Percentiles rank a stretch among this genome's conserved stretches.
Conservation (phyloP, 2,888 invertebrate genomes). For the Volucella bombylans region DNA sequence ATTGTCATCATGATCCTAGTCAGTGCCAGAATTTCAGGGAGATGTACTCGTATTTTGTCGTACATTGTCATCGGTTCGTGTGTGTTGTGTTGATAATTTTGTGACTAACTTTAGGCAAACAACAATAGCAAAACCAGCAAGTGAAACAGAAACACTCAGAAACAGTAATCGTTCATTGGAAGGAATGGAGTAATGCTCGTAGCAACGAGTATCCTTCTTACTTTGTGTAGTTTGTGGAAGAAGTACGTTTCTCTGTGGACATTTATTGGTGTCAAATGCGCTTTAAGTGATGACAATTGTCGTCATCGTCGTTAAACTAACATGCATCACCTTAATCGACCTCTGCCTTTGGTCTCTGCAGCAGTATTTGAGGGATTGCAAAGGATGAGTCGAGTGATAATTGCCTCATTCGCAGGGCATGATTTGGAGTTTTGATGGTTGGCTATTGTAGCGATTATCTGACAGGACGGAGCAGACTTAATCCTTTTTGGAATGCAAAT, state of each 20-base stretch:
- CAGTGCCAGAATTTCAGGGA: constrained; percentile 14
- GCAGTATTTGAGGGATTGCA: constrained; percentile 10
- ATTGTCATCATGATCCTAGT: constrained; percentile 50
- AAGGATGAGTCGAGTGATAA: constrained; percentile 60
- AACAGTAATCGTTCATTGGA: neutral
- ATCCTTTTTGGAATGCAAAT: neutral
- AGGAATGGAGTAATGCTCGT: constrained; percentile 30
- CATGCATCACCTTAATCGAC: constrained; percentile 49
- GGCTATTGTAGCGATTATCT: constrained; percentile 24
- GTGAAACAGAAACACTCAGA: constrained; percentile 14
- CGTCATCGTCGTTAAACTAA: constrained; percentile 33
- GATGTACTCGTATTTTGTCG: neutral
- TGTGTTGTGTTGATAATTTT: constrained; percentile 75
- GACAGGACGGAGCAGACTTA: neutral
- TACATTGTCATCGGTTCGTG: constrained; percentile 25
- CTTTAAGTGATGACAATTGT: constrained; percentile 71
- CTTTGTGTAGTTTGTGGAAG: constrained; percentile 37
- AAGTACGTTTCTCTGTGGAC: constrained; percentile 61
- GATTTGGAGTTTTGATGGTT: constrained; percentile 53
- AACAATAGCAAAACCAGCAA: constrained; percentile 61
- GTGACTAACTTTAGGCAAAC: constrained; percentile 76
- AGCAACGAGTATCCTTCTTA: constrained; percentile 44
- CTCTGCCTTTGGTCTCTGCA: constrained; percentile 47
- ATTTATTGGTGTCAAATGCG: constrained; percentile 71
- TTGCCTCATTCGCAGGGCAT: constrained; percentile 63